phyloP scores from a whole-genome alignment of 2,113 vertebrate genomes.

The Ptilonorhynchus violaceus region DNA sequence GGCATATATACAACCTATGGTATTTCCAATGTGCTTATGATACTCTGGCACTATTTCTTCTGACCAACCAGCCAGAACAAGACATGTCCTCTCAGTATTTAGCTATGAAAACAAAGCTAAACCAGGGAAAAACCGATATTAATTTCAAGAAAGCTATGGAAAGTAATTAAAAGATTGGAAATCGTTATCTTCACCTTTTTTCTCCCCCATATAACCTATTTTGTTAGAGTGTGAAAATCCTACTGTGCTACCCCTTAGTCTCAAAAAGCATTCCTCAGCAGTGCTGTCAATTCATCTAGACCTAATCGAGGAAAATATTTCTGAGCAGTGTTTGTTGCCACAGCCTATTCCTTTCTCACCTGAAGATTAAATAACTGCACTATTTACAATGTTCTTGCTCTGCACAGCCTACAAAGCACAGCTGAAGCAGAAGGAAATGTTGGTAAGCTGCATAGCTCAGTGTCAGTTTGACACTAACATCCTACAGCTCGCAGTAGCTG shows the following conservation, averaged over 20 bases:
- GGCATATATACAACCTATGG: background rate
- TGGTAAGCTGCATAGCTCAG: background rate
- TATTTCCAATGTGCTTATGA: background rate
- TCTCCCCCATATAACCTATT: background rate
- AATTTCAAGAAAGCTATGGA: background rate
- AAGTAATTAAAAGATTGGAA: background rate
- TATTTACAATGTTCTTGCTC: background rate
- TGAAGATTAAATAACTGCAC: background rate
- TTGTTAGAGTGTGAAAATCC: background rate
- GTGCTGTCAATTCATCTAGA: background rate
- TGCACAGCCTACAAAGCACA: background rate
- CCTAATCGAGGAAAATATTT: background rate
- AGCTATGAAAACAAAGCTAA: background rate
- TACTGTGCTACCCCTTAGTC: background rate
- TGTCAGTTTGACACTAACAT: background rate
- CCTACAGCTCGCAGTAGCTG: background rate
- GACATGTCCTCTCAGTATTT: background rate
- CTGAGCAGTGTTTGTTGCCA: background rate
- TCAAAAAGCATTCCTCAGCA: background rate
- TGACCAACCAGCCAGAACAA: background rate
- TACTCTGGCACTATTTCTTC: background rate
- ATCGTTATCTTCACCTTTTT: background rate
- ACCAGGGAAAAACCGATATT: background rate
- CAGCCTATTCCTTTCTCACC: background rate
- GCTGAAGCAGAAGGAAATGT: slow-evolving; percentile 22